phyloP scores from a whole-genome alignment of 2,888 invertebrate species.

The Miltochrista miniata region DNA sequence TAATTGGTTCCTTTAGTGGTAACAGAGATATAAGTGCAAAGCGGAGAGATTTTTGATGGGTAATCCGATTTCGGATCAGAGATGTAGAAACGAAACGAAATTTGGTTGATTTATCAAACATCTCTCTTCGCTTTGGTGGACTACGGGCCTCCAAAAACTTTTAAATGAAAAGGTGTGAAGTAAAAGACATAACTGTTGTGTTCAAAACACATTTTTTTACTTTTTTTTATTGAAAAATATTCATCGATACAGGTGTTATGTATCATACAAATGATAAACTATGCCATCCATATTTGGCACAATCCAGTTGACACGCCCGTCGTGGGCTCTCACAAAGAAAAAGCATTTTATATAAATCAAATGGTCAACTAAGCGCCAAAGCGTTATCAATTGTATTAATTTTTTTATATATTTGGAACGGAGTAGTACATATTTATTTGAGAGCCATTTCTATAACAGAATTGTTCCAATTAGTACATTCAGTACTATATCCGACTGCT shows the following conservation, averaged over 20 bases:
- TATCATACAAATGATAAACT: conserved; percentile 59
- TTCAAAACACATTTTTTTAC: conserved; percentile 80
- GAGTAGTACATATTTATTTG: conserved; percentile 19
- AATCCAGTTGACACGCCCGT: conserved; percentile 41
- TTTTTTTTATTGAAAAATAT: conserved; percentile 81
- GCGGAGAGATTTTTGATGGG: no score
- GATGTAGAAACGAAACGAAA: no score
- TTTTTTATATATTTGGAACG: conserved; percentile 18
- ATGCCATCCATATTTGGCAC: conserved; percentile 63
- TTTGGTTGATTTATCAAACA: no score
- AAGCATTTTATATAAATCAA: conserved; percentile 42
- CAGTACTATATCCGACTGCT: conserved; percentile 16
- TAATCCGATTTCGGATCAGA: no score
- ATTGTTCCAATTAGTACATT: not conserved
- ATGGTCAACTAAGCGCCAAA: conserved; percentile 35
- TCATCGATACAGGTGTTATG: conserved; percentile 69
- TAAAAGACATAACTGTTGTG: conserved; percentile 74
- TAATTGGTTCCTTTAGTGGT: no score
- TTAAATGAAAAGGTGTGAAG: conserved; percentile 25
- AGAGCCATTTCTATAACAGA: conserved; percentile 2
- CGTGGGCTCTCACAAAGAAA: conserved; percentile 43
- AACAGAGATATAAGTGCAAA: no score
- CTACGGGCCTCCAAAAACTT: no score
- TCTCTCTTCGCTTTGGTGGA: no score
- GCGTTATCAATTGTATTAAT: conserved; percentile 36